Evolutionary conservation across 2,113 vertebrate species (phyloP).

Genomic region (Phalacrocorax brasilianus): DNA sequence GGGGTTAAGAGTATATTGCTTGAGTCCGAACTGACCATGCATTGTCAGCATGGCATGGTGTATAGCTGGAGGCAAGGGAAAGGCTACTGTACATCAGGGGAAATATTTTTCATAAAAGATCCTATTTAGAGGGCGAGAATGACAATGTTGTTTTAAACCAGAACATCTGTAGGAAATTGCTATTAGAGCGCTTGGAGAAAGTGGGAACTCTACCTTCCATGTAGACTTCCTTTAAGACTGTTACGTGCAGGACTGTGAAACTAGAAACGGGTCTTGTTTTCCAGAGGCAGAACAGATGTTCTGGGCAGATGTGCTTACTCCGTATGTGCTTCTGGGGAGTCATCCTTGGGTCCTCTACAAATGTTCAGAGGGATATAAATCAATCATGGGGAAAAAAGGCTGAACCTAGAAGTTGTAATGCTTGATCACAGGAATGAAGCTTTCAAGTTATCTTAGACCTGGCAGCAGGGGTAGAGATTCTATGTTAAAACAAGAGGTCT

Average conservation of each 20-base stretch:
- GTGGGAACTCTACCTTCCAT: not conserved
- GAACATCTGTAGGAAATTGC: not conserved
- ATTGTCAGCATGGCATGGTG: not conserved
- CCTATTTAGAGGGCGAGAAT: not conserved
- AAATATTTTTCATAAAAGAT: not conserved
- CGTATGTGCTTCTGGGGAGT: not conserved
- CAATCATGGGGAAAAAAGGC: no score
- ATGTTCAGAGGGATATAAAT: not conserved
- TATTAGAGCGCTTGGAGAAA: not conserved
- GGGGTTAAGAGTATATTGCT: not conserved
- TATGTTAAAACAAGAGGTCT: not conserved
- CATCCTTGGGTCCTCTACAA: not conserved
- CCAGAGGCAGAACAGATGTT: not conserved
- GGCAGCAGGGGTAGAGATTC: not conserved
- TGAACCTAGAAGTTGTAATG: not conserved
- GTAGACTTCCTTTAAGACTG: not conserved
- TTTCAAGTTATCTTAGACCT: not conserved
- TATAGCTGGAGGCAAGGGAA: not conserved
- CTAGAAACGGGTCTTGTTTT: not conserved
- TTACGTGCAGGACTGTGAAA: not conserved
- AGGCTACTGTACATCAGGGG: not conserved
- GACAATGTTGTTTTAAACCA: not conserved
- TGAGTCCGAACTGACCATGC: not conserved
- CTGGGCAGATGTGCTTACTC: not conserved
- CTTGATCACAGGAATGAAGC: not conserved